Evolutionary conservation across 1,140 invertebrate genomes (phyloP).

Genomic region (Zeugodacus cucurbitae): DNA sequence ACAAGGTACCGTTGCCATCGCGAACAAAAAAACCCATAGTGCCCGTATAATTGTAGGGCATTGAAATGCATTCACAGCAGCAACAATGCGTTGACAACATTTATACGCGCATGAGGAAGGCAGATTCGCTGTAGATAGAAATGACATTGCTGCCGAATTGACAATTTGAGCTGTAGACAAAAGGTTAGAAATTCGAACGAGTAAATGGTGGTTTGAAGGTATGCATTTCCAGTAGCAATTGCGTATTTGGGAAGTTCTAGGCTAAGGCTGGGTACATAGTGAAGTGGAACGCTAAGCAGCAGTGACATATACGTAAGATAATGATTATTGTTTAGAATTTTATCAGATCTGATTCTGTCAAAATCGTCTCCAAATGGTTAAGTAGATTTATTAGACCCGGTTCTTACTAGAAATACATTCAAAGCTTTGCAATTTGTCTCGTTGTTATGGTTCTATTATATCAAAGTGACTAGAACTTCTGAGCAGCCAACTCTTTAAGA

Average conservation of each 20-base stretch:
- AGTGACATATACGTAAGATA: too few species aligned
- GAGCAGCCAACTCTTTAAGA: too few species aligned
- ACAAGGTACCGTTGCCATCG: neutral
- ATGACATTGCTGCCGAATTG: slow-evolving; percentile 1
- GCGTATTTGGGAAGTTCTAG: neutral
- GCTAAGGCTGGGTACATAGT: too few species aligned
- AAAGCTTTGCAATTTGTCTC: too few species aligned
- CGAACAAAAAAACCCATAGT: neutral
- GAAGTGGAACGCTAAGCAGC: too few species aligned
- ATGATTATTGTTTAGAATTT: too few species aligned
- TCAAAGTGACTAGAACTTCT: too few species aligned
- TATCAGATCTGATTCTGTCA: too few species aligned
- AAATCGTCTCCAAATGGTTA: too few species aligned
- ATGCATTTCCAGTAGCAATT: neutral
- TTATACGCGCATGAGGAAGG: neutral
- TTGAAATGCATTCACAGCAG: neutral
- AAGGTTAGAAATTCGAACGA: neutral
- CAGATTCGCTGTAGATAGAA: neutral
- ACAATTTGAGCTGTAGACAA: neutral
- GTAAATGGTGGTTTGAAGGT: neutral
- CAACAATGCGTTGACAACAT: neutral
- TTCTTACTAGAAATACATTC: too few species aligned
- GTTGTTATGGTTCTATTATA: too few species aligned
- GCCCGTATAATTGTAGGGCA: neutral
- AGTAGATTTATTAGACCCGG: too few species aligned